Percentiles rank a stretch among this genome's conserved stretches.
Conservation (phyloP, 2,113 vertebrate species). For the Pomatorhinus ruficollis region DNA sequence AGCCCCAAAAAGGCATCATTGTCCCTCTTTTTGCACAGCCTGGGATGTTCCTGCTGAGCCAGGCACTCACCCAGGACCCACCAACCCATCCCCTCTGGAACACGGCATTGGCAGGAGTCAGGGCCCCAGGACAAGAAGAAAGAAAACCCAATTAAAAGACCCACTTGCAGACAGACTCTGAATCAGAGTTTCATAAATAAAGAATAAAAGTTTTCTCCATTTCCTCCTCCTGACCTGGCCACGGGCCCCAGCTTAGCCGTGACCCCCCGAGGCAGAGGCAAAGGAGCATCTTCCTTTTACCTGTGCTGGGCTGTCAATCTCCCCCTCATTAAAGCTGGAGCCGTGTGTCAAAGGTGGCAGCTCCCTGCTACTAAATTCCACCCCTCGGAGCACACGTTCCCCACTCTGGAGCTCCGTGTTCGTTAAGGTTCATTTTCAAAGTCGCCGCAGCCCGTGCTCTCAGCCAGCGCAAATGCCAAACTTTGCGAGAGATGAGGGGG, state of each 20-base stretch:
- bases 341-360: conserved; percentile 27
- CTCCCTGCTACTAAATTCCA: conserved; percentile 5
- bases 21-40: not conserved
- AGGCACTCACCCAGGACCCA: accelerated
- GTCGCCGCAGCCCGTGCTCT: not conserved
- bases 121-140: not conserved
- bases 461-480: not conserved
- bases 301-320: not conserved
- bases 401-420: not conserved
- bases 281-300: not conserved
- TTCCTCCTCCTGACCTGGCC: not conserved
- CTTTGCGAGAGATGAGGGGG: not conserved
- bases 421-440: not conserved
- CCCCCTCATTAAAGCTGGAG: not conserved
- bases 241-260: accelerated
- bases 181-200: not conserved
- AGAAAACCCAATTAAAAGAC: not conserved
- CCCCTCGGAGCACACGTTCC: not conserved
- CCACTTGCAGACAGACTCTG: not conserved
- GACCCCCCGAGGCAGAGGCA: not conserved
- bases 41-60: not conserved
- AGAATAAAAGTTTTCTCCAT: not conserved
- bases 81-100: not conserved
- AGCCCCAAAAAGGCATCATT: not conserved
- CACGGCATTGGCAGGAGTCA: accelerated